Conservation (phyloP, 2,888 invertebrate genomes). For the Andrena marginata region DNA sequence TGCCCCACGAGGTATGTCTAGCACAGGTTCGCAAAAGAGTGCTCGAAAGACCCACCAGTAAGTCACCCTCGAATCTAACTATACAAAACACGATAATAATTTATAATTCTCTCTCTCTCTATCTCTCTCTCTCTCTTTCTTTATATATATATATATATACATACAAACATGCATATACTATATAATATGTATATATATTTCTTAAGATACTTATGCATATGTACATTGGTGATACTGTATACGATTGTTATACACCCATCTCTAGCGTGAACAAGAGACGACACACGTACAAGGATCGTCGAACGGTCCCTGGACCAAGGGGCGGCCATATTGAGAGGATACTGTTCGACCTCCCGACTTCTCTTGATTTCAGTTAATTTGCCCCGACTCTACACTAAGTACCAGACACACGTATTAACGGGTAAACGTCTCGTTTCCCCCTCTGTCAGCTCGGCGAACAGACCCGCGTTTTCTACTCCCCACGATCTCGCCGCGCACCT, state of each 20-base stretch:
- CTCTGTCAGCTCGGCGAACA: constrained; percentile 41
- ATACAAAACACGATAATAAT: constrained; percentile 58
- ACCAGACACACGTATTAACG: constrained; percentile 46
- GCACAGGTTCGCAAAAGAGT: constrained; percentile 82
- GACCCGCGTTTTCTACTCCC: background rate
- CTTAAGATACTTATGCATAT: constrained; percentile 27
- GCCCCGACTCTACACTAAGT: constrained; percentile 49
- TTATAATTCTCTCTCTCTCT: constrained; percentile 17
- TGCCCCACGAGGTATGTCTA: constrained; percentile 85
- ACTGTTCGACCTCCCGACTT: constrained; percentile 55
- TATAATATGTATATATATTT: background rate
- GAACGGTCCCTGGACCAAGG: constrained; percentile 65
- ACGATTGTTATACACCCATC: constrained; percentile 61
- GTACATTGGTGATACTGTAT: constrained; percentile 51
- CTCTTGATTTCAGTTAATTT: constrained; percentile 67
- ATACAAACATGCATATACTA: constrained; percentile 28
- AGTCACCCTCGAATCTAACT: constrained; percentile 79
- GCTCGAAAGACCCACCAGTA: constrained; percentile 80
- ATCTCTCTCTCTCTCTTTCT: background rate
- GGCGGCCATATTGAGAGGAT: constrained; percentile 62
- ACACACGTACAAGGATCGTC: constrained; percentile 66
- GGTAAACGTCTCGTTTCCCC: constrained; percentile 30
- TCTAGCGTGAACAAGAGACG: constrained; percentile 63
- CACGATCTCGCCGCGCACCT: background rate
- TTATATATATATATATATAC: constrained; percentile 16